Conservation (phyloP, 2,888 invertebrate species). For the Drosophila monieri region DNA sequence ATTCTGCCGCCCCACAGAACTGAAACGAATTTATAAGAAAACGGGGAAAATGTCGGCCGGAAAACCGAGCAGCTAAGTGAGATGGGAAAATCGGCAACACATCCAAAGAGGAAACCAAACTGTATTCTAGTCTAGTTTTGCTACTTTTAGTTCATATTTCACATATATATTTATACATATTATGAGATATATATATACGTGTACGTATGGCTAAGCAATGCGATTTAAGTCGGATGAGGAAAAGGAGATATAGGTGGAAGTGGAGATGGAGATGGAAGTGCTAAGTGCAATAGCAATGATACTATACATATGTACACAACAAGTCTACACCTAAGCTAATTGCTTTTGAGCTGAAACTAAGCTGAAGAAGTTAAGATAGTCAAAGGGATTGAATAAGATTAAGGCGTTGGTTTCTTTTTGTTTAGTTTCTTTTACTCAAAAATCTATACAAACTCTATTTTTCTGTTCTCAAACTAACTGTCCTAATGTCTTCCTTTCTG, state of each 20-base stretch:
- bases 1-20: slow-evolving; percentile 81
- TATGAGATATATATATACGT: neutral
- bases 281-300: slow-evolving; percentile 26
- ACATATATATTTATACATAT: slow-evolving; percentile 11
- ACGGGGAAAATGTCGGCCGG: slow-evolving; percentile 13
- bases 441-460: neutral
- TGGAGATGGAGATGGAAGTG: neutral
- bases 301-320: slow-evolving; percentile 46
- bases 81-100: slow-evolving; percentile 1
- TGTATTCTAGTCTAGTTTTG: slow-evolving; percentile 69
- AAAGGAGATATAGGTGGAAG: neutral
- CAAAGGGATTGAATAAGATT: neutral
- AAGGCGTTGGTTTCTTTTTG: neutral
- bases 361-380: slow-evolving; percentile 12
- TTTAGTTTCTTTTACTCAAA: neutral
- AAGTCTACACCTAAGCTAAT: slow-evolving; percentile 32
- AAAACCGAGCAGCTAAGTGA: neutral
- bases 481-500: slow-evolving; percentile 17
- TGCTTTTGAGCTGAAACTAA: slow-evolving; percentile 30
- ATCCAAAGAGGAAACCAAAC: slow-evolving; percentile 55
- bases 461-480: neutral
- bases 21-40: slow-evolving; percentile 84
- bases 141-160: slow-evolving; percentile 29
- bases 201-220: slow-evolving; percentile 37
- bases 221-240: slow-evolving; percentile 30